Base-by-base conservation (phyloP, 2,888 invertebrate species). In the Cephus nigrinus region DNA sequence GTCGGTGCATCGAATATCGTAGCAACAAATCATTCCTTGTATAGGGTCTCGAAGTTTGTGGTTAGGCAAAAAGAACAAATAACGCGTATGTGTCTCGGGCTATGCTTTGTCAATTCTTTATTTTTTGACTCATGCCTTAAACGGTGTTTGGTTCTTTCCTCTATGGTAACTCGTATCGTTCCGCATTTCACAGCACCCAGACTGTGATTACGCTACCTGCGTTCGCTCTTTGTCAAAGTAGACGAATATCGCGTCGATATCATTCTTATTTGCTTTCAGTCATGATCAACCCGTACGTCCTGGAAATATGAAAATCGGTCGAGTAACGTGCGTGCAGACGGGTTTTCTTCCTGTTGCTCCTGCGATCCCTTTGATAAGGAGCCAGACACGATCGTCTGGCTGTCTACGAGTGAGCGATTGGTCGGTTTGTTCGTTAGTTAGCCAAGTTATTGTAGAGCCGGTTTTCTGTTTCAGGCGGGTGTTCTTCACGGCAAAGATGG, bases 381-480 rank as follows among this genome's bases (percentile, higher is more conserved):
- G 40, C 5, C 40, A 40, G 40, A 15, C 15, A 40, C 40, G 40
- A 40, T 15, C 15, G 40, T 40, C 15, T 40, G 15, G 40, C 40
- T 40, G 40, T 40, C 15, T 15, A 15, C 40, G 40, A 40, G 40
- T 40, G 15, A 40, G 40, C 40, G 15, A 40, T 40, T 40, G 40
- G 40, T 40, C 40, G 40, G 40, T 40, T 15, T 40, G 15, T 40
- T 15, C 40, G 15, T 40, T 40, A 40, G 15, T 69, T 68, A 71
- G 76, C 76, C 73, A 79, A 77, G 86, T 86, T 88, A 87, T 80
- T 80, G 77, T 85, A 87, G 83, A 84, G 82, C 79, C 81, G 83
- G 84, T 86, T 82, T 88, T 85, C 80, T 84, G 83, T 89, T 87
- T 76, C 86, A 91, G 92, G 86, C 88, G 75, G 92, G 92, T 31